phyloP scores from a whole-genome alignment of 1,140 invertebrate species.

The Drosophila leontia region DNA sequence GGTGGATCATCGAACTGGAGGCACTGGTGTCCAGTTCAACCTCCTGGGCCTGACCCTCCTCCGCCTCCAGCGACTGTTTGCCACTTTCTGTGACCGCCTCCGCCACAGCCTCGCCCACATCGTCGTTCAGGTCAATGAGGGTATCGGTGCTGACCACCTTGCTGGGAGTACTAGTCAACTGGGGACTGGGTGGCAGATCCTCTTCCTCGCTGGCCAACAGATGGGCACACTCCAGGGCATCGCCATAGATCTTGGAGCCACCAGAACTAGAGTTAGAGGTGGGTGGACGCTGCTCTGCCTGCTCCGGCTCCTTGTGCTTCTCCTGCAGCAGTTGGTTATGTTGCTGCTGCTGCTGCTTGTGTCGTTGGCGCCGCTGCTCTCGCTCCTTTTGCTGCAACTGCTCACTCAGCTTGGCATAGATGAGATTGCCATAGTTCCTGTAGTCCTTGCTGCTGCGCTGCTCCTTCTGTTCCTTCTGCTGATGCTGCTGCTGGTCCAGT shows the following conservation, averaged over 20 bases:
- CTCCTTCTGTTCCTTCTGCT: slow-evolving; percentile 37
- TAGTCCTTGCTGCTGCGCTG: slow-evolving; percentile 70
- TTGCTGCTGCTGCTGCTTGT: slow-evolving; percentile 57
- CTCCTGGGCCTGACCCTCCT: slow-evolving; percentile 68
- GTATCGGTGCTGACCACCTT: slow-evolving; percentile 75
- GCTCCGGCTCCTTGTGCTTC: slow-evolving; percentile 32
- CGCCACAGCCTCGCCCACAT: slow-evolving; percentile 70
- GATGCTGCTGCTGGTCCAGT: slow-evolving; percentile 51
- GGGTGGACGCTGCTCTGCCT: slow-evolving; percentile 42
- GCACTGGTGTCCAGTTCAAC: slow-evolving; percentile 84
- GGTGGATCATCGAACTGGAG: slow-evolving; percentile 83
- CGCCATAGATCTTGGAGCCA: slow-evolving; percentile 64
- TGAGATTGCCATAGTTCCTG: slow-evolving; percentile 81
- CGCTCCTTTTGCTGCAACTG: slow-evolving; percentile 79
- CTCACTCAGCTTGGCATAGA: slow-evolving; percentile 80
- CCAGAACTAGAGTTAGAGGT: slow-evolving; percentile 63
- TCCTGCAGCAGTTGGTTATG: slow-evolving; percentile 39
- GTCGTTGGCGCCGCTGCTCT: slow-evolving; percentile 67
- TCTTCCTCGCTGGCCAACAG: slow-evolving; percentile 79
- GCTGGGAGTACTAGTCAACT: slow-evolving; percentile 62
- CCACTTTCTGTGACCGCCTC: slow-evolving; percentile 56
- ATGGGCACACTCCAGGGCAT: slow-evolving; percentile 79
- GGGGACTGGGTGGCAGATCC: slow-evolving; percentile 66
- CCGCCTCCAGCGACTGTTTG: slow-evolving; percentile 50
- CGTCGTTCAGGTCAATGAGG: slow-evolving; percentile 70